phyloP scores from a whole-genome alignment of 1,140 invertebrate genomes.

The Penaeus chinensis region DNA sequence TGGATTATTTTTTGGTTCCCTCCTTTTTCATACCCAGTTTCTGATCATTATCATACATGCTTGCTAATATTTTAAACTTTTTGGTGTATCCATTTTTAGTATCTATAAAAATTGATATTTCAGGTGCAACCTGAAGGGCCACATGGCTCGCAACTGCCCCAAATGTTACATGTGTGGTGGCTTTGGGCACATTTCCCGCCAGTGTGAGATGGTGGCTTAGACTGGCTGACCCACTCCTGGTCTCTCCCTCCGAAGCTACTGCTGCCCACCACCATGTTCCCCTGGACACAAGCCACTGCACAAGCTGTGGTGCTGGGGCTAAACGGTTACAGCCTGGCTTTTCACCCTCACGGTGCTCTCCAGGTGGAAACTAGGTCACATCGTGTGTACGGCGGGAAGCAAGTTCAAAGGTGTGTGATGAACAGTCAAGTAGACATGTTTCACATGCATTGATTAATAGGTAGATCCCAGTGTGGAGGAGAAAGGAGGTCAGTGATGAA shows the following conservation, averaged over 20 bases:
- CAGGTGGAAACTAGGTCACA: slow-evolving; percentile 40
- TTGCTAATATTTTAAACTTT: too few species aligned
- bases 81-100: too few species aligned
- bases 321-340: slow-evolving; percentile 37
- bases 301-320: slow-evolving; percentile 45
- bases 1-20: background rate
- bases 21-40: too few species aligned
- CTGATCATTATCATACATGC: too few species aligned
- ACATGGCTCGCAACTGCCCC: slow-evolving; percentile 83
- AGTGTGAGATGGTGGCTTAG: slow-evolving; percentile 67
- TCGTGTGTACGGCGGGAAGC: slow-evolving; percentile 38
- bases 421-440: too few species aligned
- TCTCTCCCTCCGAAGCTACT: slow-evolving; percentile 58
- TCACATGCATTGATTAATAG: background rate
- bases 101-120: slow-evolving; percentile 70
- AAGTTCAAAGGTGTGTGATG: slow-evolving; percentile 41
- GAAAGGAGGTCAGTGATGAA: background rate
- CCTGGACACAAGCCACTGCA: slow-evolving; percentile 43
- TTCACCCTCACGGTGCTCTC: slow-evolving; percentile 37
- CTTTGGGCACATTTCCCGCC: slow-evolving; percentile 72
- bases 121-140: slow-evolving; percentile 93
- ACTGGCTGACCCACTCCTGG: slow-evolving; percentile 53
- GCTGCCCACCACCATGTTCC: slow-evolving; percentile 42
- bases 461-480: slow-evolving; percentile 32
- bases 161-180: slow-evolving; percentile 73